Conservation (phyloP, 2,113 vertebrate species). For the Sphaerodactylus townsendi region DNA sequence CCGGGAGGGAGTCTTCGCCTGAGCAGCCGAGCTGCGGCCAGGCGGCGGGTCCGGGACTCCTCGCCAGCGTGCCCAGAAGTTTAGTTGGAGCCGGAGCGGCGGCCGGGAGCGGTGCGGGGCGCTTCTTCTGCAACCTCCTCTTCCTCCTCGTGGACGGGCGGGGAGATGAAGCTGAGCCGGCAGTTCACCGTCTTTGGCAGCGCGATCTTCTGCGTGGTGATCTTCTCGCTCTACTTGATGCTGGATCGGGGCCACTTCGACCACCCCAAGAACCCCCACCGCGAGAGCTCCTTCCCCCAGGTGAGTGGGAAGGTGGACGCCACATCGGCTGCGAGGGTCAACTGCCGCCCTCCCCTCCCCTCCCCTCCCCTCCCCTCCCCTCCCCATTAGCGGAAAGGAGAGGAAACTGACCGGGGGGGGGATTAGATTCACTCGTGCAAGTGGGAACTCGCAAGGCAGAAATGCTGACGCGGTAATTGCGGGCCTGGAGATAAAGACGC, state of each 20-base stretch:
- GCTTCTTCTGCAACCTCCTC: not conserved
- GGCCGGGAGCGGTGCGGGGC: not conserved
- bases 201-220: slow-evolving; percentile 84
- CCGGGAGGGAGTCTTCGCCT: not conserved
- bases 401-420: slow-evolving; percentile 7
- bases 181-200: slow-evolving; percentile 85
- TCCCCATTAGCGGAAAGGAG: slow-evolving; percentile 52
- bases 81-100: not conserved
- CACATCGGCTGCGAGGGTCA: too few relatives aligned
- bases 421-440: not conserved
- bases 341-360: not conserved
- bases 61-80: not conserved
- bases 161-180: slow-evolving; percentile 83
- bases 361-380: not conserved
- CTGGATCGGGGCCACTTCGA: slow-evolving; percentile 84
- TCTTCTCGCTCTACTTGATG: slow-evolving; percentile 86
- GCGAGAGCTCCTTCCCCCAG: slow-evolving; percentile 75
- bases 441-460: not conserved
- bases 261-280: slow-evolving; percentile 69
- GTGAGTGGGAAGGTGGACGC: slow-evolving; percentile 49
- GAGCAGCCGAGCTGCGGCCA: not conserved
- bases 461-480: not conserved
- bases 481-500: not conserved
- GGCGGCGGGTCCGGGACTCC: not conserved
- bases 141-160: not conserved